Evolutionary conservation across 2,113 vertebrate species (phyloP), one percentile per base, ranked within the genome.

Genomic region (Macrotus californicus): DNA sequence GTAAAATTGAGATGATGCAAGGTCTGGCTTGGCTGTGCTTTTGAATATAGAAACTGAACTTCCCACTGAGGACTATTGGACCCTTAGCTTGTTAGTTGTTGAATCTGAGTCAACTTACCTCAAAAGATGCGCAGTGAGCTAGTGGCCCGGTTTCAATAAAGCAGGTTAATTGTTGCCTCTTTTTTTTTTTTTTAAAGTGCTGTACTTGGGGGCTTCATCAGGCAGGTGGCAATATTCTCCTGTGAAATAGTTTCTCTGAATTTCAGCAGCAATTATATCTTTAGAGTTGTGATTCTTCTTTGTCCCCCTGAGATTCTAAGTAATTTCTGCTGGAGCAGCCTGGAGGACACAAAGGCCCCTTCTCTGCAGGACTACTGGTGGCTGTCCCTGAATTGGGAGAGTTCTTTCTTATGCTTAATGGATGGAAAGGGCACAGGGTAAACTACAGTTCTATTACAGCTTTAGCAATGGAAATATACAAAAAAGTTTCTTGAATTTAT

Each of bases 81-180:
- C 11, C 26, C 22, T 72, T 92, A 7, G 24, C 6, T 73, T 46
- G 9, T 75, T 67, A 67, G 43, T 43, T 89, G 16, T 54, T 90
- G 75, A 77, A 50, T 64, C 2, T 1, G 0, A 84, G 31, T 43
- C 26, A 19, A 8, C 31, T 61, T 29, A 56, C 4, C 12, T 6
- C 22, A 70, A 54, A 85, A 29, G 56, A 9, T 24, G 15, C 24
- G 73, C 18, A 39, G 0, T 39, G 43, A 52, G 21, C 29, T n/a
- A 46, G 48, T 3, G 56, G 24, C 8, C 59, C 52, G 31, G 50
- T 85, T 84, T 80, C 24, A 39, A 26, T 56, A 73, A 73, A 73
- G 46, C 19, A 7, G 10, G 11, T 16, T 34, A 77, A 24, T 3
- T 70, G 2, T 0, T 3, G 18, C 2, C 13, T 64, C n/a, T 29